Conservation (phyloP, 2,888 invertebrate genomes). For the Volucella zonaria region DNA sequence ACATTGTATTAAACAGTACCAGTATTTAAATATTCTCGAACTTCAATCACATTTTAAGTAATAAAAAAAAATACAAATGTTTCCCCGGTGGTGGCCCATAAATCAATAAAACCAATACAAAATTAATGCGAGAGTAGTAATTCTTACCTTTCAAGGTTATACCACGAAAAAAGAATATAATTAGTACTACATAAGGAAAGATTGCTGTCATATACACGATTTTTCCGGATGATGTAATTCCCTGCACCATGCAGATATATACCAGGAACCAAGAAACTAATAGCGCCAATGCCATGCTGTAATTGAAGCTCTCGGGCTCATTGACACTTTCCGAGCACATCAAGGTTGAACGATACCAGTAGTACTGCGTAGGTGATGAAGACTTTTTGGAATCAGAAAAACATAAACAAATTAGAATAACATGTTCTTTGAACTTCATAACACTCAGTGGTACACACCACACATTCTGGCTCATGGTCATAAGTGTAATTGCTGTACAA, state of each 20-base stretch:
- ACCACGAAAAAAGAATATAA: constrained; percentile 97
- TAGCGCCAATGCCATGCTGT: constrained; percentile 94
- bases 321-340: constrained; percentile 95
- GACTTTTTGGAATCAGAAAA: constrained; percentile 81
- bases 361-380: constrained; percentile 96
- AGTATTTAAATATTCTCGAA: too few species aligned
- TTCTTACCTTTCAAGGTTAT: constrained; percentile 91
- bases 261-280: constrained; percentile 96
- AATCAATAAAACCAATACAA: neutral
- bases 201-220: constrained; percentile 98
- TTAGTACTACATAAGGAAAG: constrained; percentile 96
- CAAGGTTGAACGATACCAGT: constrained; percentile 96
- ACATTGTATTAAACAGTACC: too few species aligned
- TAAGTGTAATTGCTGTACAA: constrained; percentile 92
- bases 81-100: too few species aligned
- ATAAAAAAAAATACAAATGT: too few species aligned
- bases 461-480: constrained; percentile 90
- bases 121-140: neutral
- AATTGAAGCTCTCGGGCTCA: constrained; percentile 93
- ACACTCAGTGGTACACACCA: constrained; percentile 84
- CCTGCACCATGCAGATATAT: constrained; percentile 98
- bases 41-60: too few species aligned
- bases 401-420: constrained; percentile 19
- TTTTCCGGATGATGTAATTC: constrained; percentile 97
- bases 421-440: constrained; percentile 13